Percentiles rank a stretch among this genome's conserved stretches.
Conservation (phyloP, 2,888 invertebrate genomes). For the Papilio gigon region DNA sequence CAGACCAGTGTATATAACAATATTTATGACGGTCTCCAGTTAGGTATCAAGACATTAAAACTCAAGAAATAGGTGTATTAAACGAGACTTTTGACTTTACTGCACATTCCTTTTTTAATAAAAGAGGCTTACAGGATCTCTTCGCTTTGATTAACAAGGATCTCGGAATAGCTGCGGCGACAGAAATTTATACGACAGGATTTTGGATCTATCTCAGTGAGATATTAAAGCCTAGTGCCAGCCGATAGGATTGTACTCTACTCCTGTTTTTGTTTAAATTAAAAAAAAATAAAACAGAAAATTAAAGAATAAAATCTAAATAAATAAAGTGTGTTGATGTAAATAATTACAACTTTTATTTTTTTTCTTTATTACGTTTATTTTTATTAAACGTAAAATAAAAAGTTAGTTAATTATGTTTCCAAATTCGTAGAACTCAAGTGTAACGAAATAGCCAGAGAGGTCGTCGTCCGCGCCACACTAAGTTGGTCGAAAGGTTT, state of each 20-base stretch:
- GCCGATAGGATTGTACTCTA: too few species aligned
- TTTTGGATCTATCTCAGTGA: constrained; percentile 12
- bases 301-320: too few species aligned
- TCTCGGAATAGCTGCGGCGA: constrained; percentile 12
- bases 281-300: too few species aligned
- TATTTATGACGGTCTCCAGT: neutral
- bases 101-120: constrained; percentile 19
- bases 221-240: constrained; percentile 9
- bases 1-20: neutral
- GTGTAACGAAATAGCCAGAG: constrained; percentile 8
- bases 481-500: constrained; percentile 29
- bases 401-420: neutral
- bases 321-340: too few species aligned
- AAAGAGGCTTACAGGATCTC: constrained; percentile 12
- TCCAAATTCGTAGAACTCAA: constrained; percentile 5
- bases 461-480: constrained; percentile 27
- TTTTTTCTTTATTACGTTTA: too few species aligned
- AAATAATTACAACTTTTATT: too few species aligned
- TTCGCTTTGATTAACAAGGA: constrained; percentile 17
- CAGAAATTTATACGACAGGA: constrained; percentile 22
- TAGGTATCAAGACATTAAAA: constrained; percentile 10
- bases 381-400: neutral
- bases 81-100: constrained; percentile 20
- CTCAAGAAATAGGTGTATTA: constrained; percentile 13
- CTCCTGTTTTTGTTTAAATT: too few species aligned